These are phyloP conservation scores for Pollenia griseotomentosa DNA, from an alignment of 2,888 invertebrate species.

Conservation along the genomic window DNA sequence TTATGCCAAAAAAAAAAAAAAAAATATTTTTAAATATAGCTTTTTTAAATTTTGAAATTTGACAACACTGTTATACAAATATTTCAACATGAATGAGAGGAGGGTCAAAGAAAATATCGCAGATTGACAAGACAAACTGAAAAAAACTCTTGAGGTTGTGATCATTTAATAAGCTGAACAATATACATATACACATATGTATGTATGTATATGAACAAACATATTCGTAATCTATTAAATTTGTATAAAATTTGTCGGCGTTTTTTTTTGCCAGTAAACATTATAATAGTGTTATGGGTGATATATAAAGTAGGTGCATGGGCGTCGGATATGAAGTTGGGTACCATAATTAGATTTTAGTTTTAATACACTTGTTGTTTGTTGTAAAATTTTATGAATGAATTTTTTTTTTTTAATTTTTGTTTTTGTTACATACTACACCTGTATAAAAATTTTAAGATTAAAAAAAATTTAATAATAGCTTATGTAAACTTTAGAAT, in stretches of 20 bases:
- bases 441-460: slow-evolving; percentile 39
- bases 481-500: slow-evolving; percentile 33
- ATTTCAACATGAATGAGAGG: neutral
- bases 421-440: slow-evolving; percentile 27
- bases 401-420: slow-evolving; percentile 3
- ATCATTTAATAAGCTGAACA: slow-evolving; percentile 25
- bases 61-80: neutral
- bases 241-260: slow-evolving; percentile 36
- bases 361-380: slow-evolving; percentile 38
- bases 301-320: slow-evolving; percentile 20
- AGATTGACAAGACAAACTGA: slow-evolving; percentile 13
- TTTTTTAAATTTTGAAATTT: neutral
- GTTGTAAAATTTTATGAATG: slow-evolving; percentile 31
- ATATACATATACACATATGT: neutral
- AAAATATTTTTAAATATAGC: too few species aligned
- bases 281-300: too few species aligned
- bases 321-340: slow-evolving; percentile 67
- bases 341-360: slow-evolving; percentile 45
- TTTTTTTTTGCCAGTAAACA: too few species aligned
- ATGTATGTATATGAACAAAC: neutral
- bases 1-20: too few species aligned
- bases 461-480: neutral
- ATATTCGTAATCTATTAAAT: slow-evolving; percentile 13
- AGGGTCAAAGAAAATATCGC: neutral
- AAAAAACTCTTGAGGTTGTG: slow-evolving; percentile 18